Conservation (phyloP, 2,113 vertebrate genomes). For the Xenopus tropicalis region DNA sequence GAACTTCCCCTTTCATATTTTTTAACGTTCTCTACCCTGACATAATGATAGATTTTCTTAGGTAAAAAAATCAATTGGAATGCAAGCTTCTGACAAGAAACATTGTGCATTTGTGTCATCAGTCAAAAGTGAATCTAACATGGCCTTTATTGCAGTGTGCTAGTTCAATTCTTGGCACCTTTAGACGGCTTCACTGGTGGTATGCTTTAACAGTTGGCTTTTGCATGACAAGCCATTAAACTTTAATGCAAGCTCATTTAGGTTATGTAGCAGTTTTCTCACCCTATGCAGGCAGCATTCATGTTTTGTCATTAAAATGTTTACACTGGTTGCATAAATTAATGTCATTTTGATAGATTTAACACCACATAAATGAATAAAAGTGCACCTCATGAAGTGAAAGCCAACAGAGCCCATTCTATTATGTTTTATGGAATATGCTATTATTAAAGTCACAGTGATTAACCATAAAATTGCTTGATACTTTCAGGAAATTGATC, state of each 20-base stretch:
- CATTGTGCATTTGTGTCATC: constrained; percentile 44
- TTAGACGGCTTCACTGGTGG: constrained; percentile 23
- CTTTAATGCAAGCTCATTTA: constrained; percentile 21
- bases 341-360: constrained; percentile 46
- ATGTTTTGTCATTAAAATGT: constrained; percentile 37
- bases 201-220: constrained; percentile 18
- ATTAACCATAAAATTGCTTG: constrained; percentile 23
- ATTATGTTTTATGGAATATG: constrained; percentile 22
- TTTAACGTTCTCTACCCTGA: too few species aligned
- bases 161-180: constrained; percentile 21
- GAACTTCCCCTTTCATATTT: too few species aligned
- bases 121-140: constrained; percentile 34
- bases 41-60: too few species aligned
- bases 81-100: constrained; percentile 36
- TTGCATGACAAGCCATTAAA: constrained; percentile 12
- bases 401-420: constrained; percentile 32
- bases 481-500: constrained; percentile 5
- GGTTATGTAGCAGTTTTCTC: constrained; percentile 20
- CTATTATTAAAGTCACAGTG: constrained; percentile 27
- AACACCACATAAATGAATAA: constrained; percentile 33
- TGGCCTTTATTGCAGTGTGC: constrained; percentile 34
- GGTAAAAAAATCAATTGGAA: constrained; percentile 36
- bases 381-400: constrained; percentile 23
- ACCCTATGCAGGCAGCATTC: constrained; percentile 12
- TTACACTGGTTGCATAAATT: constrained; percentile 42